Conservation (phyloP, 2,888 invertebrate species). For the Caenorhabditis zanzibari region DNA sequence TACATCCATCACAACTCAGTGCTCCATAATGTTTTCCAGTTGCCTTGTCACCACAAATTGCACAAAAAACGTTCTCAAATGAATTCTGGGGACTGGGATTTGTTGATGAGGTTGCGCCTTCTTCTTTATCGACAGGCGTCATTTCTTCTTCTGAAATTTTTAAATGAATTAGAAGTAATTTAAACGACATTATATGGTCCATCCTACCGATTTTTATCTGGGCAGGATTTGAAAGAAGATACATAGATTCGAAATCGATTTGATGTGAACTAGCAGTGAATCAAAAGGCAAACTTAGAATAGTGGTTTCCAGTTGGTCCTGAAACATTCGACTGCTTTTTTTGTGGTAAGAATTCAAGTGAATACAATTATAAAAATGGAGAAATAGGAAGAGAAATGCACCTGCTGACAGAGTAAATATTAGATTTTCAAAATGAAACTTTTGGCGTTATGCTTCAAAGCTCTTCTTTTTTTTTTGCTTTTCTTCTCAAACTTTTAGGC, state of each 20-base stretch:
- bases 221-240: too few species aligned
- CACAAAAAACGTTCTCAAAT: constrained; percentile 66
- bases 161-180: neutral
- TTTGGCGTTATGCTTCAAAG: neutral
- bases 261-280: too few species aligned
- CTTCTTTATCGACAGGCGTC: constrained; percentile 38
- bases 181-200: too few species aligned
- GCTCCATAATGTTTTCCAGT: constrained; percentile 83
- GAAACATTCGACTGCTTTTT: too few species aligned
- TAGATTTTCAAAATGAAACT: neutral
- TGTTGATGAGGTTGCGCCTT: constrained; percentile 21
- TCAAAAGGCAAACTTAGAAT: too few species aligned
- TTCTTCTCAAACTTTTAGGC: neutral
- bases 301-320: too few species aligned
- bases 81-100: constrained; percentile 35
- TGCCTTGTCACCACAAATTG: constrained; percentile 81
- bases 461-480: neutral
- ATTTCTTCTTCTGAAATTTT: constrained; percentile 29
- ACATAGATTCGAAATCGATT: too few species aligned
- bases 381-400: neutral
- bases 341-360: neutral
- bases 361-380: neutral
- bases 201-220: too few species aligned
- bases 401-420: constrained; percentile 12
- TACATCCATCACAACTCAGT: constrained; percentile 82